A percentile compares a stretch with the other conserved stretches of the same genome.
Conservation (phyloP, 2,888 invertebrate genomes). For the Monochamus alternatus region DNA sequence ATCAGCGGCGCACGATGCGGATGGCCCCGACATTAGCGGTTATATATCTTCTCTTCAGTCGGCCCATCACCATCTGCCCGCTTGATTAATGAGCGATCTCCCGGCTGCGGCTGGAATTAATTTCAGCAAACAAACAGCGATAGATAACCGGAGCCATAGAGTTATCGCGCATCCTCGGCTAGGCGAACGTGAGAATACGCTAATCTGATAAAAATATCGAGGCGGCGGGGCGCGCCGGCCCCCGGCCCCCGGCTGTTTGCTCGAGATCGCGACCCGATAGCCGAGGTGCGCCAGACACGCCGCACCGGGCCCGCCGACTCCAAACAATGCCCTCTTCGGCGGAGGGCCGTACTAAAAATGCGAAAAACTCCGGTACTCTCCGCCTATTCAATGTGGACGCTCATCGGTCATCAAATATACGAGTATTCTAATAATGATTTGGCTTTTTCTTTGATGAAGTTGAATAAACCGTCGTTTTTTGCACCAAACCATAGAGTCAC, state of each 20-base stretch:
- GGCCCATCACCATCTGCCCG: slow-evolving; percentile 58
- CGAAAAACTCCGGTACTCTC: slow-evolving; percentile 8
- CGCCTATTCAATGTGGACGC: slow-evolving; percentile 16
- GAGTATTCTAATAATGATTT: too few relatives aligned
- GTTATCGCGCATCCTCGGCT: slow-evolving; percentile 65
- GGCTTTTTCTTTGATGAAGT: too few relatives aligned
- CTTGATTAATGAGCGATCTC: slow-evolving; percentile 68
- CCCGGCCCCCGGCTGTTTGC: slow-evolving; percentile 64
- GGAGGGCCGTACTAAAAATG: slow-evolving; percentile 22
- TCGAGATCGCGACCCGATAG: slow-evolving; percentile 64
- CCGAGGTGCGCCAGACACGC: slow-evolving; percentile 66
- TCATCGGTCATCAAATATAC: slow-evolving; percentile 1
- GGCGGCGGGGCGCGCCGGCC: slow-evolving; percentile 56
- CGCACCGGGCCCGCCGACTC: slow-evolving; percentile 49
- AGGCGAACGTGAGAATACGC: slow-evolving; percentile 70
- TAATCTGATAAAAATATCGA: slow-evolving; percentile 70
- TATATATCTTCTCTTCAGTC: slow-evolving; percentile 48
- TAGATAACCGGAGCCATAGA: slow-evolving; percentile 66
- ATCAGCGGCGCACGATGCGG: slow-evolving; percentile 32
- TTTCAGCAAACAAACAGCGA: slow-evolving; percentile 69
- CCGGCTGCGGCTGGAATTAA: slow-evolving; percentile 68
- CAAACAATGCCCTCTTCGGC: slow-evolving; percentile 50
- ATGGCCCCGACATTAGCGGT: slow-evolving; percentile 33
- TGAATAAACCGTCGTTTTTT: too few relatives aligned
- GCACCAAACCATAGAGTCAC: too few relatives aligned